Evolutionary conservation across 2,888 invertebrate genomes (phyloP).

Genomic region (Apotomis betuletana): DNA sequence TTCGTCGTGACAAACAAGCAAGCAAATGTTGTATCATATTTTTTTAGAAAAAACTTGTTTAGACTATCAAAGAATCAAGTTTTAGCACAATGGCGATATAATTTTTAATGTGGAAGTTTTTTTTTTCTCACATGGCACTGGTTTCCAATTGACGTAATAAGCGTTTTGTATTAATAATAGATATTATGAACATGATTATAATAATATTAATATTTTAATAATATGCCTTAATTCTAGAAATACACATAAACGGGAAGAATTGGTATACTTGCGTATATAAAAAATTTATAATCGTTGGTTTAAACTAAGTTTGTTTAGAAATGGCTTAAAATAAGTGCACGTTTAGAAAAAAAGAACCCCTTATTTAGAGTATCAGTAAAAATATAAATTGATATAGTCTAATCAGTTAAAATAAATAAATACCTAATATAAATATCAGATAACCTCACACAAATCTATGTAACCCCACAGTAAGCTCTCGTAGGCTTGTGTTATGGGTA

Average conservation of each 20-base stretch:
- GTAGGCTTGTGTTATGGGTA: no score
- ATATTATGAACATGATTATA: constrained; percentile 26
- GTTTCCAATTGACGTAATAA: constrained; percentile 37
- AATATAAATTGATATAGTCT: no score
- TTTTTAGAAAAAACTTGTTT: neutral
- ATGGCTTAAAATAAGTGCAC: neutral
- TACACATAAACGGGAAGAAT: constrained; percentile 30
- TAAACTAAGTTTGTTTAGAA: constrained; percentile 2
- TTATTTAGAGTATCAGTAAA: no score
- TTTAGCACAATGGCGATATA: neutral
- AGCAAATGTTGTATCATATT: no score
- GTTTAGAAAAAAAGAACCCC: no score
- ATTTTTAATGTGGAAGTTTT: neutral
- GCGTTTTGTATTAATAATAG: constrained; percentile 29
- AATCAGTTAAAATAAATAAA: no score
- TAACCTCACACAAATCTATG: no score
- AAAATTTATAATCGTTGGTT: constrained; percentile 12
- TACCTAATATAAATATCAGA: no score
- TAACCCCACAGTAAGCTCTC: no score
- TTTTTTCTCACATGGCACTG: constrained; percentile 26
- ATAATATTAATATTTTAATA: constrained; percentile 21
- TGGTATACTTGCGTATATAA: constrained; percentile 29
- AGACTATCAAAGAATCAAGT: neutral
- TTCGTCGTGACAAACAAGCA: no score
- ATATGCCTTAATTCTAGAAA: constrained; percentile 33